phyloP scores from a whole-genome alignment of 2,113 vertebrate genomes.

The Microcebus jonahi region DNA sequence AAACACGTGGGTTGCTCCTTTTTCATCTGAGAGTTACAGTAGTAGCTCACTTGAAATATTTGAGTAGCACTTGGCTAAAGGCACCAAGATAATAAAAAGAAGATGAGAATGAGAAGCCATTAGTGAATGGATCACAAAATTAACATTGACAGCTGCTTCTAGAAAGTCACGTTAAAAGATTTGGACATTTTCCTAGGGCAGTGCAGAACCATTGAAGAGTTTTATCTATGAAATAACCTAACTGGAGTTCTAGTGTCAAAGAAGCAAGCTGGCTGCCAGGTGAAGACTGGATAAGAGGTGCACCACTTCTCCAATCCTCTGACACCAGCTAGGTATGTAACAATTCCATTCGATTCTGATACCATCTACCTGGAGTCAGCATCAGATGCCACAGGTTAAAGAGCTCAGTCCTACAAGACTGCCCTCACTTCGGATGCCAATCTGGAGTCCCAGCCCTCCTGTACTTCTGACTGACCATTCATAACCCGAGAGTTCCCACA shows the following conservation, averaged over 20 bases:
- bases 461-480: background rate
- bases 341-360: background rate
- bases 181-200: background rate
- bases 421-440: background rate
- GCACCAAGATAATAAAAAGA: background rate
- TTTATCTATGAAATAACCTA: background rate
- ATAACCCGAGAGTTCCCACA: background rate
- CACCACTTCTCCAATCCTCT: background rate
- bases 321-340: background rate
- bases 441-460: background rate
- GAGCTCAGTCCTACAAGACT: background rate
- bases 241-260: background rate
- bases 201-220: background rate
- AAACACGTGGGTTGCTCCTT: no score
- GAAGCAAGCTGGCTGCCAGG: background rate
- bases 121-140: background rate
- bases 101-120: background rate
- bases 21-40: background rate
- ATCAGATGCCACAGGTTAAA: background rate
- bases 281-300: background rate
- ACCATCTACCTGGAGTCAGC: background rate
- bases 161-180: background rate
- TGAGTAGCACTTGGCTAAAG: background rate
- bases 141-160: background rate
- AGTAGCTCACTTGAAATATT: background rate